These are phyloP conservation scores for Bhutanitis thaidina DNA, from an alignment of 2,888 invertebrate species.

Conservation along the genomic window DNA sequence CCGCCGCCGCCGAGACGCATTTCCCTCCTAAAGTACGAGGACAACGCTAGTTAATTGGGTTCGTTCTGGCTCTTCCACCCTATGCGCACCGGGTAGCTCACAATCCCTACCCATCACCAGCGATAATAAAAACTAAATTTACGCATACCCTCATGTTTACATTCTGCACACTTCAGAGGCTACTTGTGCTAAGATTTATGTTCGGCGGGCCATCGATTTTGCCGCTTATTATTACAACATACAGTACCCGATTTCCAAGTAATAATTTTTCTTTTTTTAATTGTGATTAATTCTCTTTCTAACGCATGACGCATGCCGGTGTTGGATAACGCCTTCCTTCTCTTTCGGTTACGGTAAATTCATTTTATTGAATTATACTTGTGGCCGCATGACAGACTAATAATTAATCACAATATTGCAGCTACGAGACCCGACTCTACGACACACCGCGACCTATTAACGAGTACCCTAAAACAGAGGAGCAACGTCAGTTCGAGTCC, in stretches of 20 bases:
- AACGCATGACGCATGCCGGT: slow-evolving; percentile 47
- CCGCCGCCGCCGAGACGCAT: slow-evolving; percentile 64
- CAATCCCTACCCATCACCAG: slow-evolving; percentile 22
- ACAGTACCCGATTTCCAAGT: slow-evolving; percentile 11
- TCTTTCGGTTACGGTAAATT: slow-evolving; percentile 20
- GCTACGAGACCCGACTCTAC: slow-evolving; percentile 78
- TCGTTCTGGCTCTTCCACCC: slow-evolving; percentile 39
- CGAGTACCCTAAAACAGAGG: slow-evolving; percentile 55
- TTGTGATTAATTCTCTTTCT: slow-evolving; percentile 24
- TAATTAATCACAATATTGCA: slow-evolving; percentile 49
- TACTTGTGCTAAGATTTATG: slow-evolving; percentile 16
- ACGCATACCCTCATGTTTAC: slow-evolving; percentile 11
- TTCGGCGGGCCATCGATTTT: slow-evolving; percentile 7
- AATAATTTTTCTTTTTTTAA: slow-evolving; percentile 17
- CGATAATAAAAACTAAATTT: slow-evolving; percentile 3
- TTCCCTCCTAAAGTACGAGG: slow-evolving; percentile 60
- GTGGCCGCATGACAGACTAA: slow-evolving; percentile 28
- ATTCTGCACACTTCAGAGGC: slow-evolving; percentile 15
- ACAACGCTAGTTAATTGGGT: slow-evolving; percentile 46
- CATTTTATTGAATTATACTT: slow-evolving; percentile 20
- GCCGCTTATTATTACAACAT: background rate
- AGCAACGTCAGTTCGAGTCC: slow-evolving; percentile 38
- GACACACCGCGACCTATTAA: slow-evolving; percentile 70
- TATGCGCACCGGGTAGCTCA: slow-evolving; percentile 32
- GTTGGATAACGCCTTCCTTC: slow-evolving; percentile 31